These are phyloP conservation scores for Sander vitreus DNA, from an alignment of 2,113 vertebrate genomes.

Conservation along the genomic window DNA sequence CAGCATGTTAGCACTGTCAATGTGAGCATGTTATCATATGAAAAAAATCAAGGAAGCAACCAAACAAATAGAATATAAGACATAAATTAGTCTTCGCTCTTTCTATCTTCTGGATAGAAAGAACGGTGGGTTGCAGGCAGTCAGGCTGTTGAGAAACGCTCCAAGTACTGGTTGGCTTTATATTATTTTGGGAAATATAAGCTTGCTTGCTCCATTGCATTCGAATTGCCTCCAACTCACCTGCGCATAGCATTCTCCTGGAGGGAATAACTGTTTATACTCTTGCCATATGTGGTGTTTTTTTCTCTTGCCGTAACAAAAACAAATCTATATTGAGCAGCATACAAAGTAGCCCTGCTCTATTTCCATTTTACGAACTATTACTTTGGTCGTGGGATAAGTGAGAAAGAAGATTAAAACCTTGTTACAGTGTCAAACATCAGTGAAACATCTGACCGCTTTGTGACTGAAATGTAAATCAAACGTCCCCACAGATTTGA, in stretches of 20 bases:
- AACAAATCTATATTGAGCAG: slow-evolving; percentile 47
- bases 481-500: slow-evolving; percentile 25
- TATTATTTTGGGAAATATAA: slow-evolving; percentile 74
- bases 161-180: slow-evolving; percentile 50
- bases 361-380: slow-evolving; percentile 33
- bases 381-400: slow-evolving; percentile 22
- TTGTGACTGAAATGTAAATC: slow-evolving; percentile 52
- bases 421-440: slow-evolving; percentile 56
- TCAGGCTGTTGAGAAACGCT: slow-evolving; percentile 43
- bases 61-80: background rate
- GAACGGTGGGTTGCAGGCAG: slow-evolving; percentile 33
- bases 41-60: background rate
- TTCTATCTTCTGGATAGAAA: too few species aligned
- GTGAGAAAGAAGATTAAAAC: slow-evolving; percentile 48
- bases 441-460: slow-evolving; percentile 46
- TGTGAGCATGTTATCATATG: background rate
- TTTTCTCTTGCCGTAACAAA: slow-evolving; percentile 39
- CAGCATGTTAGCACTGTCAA: too few species aligned
- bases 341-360: slow-evolving; percentile 10
- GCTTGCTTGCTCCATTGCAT: slow-evolving; percentile 67
- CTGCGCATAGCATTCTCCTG: slow-evolving; percentile 55
- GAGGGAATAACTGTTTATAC: slow-evolving; percentile 70
- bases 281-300: slow-evolving; percentile 60
- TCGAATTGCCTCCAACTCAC: slow-evolving; percentile 77
- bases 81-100: background rate